Evolutionary conservation across 1,140 invertebrate species (phyloP), one percentile per base, ranked within the genome.

Genomic region (Aleiodes sp.): DNA sequence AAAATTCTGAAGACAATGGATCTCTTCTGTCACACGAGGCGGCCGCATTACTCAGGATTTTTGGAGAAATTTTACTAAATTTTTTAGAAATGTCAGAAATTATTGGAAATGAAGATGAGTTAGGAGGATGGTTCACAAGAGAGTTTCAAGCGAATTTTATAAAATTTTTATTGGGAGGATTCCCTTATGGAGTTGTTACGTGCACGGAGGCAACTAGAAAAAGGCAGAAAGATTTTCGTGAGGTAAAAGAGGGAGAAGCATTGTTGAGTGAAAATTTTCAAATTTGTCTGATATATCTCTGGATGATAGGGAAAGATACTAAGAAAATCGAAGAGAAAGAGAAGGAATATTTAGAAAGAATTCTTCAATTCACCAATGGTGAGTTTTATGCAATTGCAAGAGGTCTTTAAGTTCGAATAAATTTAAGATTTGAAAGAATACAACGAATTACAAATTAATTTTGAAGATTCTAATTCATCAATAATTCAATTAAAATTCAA

Each of bases 41-140:
- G 10, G 84, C 86, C 4, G 73, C 81, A 35, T 83, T 91, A 35
- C 75, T 92, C 12, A 87, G 88, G 71, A 87, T 86, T 66, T 85
- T 88, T 21, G 78, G 90, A 24, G 80, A 87, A 68, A 87, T 91
- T 24, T 84, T 92, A 56, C 78, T 84, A 46, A 81, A 88, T 14
- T 76, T 91, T 14, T 89, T 86, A 77, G 82, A 84, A 8, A 83
- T 90, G 57, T 81, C 89, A 4, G 81, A 87, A 26, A 77, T 86
- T 24, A 3, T 52, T 24, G 46, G 16, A 0, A n/a, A n/a, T n/a
- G 21, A 21, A 1, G 46, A 10, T 16, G 46, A 21, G 19, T 1
- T 21, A 24, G 12, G 21, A 1, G 46, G 12, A 24, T 21, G 46
- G 46, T 52, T 21, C 6, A 2, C 19, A 4, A 9, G 19, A 2